phyloP scores from a whole-genome alignment of 37 sponge, comb jelly and placozoan genomes.

The Spongia lamella region DNA sequence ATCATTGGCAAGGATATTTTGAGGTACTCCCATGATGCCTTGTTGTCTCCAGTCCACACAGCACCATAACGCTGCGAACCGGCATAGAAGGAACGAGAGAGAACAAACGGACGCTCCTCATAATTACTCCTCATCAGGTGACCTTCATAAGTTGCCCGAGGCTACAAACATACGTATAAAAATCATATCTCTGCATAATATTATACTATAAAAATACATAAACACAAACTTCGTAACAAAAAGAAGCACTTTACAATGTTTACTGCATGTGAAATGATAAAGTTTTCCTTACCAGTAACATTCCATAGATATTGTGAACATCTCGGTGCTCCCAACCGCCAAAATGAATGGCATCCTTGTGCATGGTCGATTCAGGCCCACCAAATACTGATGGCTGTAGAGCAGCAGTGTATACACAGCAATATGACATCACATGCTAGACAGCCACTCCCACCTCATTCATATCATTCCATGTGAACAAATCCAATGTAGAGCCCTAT shows the following conservation, averaged over 20 bases:
- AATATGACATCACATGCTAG: background rate
- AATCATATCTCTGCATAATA: no score
- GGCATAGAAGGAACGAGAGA: constrained; percentile 95
- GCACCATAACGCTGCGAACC: constrained; percentile 92
- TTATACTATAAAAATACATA: background rate
- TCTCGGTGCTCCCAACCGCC: constrained; percentile 95
- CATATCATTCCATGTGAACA: constrained; percentile 99
- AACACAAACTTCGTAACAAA: background rate
- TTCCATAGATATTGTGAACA: constrained; percentile 97
- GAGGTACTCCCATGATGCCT: constrained; percentile 89
- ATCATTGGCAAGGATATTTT: constrained; percentile 91
- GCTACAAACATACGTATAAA: no score
- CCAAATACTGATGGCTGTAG: constrained; percentile 96
- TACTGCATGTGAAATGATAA: no score
- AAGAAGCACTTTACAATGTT: no score
- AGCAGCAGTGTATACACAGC: no score
- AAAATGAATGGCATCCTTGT: constrained; percentile 88
- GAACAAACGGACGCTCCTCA: constrained; percentile 87
- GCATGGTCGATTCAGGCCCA: constrained; percentile 98
- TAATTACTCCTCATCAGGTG: constrained; percentile 70
- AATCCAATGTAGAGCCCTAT: constrained; percentile 86
- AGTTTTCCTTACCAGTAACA: constrained; percentile 83
- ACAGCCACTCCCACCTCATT: constrained; percentile 71
- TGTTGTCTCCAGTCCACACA: constrained; percentile 89
- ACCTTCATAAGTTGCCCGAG: constrained; percentile 84